Conservation (phyloP, 2,888 invertebrate species). For the Amphipoea lucens region DNA sequence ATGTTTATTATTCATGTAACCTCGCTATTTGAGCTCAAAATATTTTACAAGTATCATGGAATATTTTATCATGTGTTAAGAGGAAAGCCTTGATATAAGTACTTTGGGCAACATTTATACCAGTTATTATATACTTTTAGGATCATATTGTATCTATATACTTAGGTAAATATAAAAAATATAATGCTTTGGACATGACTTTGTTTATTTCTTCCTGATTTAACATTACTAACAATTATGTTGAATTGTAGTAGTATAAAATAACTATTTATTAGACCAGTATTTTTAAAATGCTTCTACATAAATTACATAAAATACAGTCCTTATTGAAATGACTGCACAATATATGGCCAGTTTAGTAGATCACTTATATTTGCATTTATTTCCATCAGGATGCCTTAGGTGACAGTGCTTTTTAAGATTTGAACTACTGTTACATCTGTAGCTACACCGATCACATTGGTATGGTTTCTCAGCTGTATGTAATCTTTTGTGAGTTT, state of each 20-base stretch:
- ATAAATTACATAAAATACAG: constrained; percentile 1
- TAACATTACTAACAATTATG: not conserved
- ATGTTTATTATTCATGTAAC: constrained; percentile 72
- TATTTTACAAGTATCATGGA: constrained; percentile 80
- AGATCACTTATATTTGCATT: constrained; percentile 33
- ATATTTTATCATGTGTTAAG: constrained; percentile 85
- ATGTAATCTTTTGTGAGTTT: constrained; percentile 85
- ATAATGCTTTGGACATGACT: constrained; percentile 77
- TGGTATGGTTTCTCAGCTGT: constrained; percentile 83
- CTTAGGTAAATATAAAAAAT: constrained; percentile 81
- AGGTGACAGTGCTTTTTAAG: constrained; percentile 85
- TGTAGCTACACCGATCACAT: constrained; percentile 83
- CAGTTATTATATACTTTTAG: constrained; percentile 84
- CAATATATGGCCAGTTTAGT: not conserved
- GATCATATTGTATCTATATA: constrained; percentile 75
- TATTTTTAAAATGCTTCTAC: not conserved
- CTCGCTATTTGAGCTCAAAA: constrained; percentile 81
- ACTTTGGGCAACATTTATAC: constrained; percentile 84
- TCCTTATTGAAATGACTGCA: not conserved
- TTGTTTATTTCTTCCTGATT: constrained; percentile 59
- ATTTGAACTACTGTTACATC: constrained; percentile 88
- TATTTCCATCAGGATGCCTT: constrained; percentile 72
- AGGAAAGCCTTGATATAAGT: constrained; percentile 81
- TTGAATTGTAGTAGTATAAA: not conserved
- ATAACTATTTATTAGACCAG: constrained; percentile 3